Evolutionary conservation across 2,113 vertebrate genomes (phyloP).

Genomic region (Steatornis caripensis): DNA sequence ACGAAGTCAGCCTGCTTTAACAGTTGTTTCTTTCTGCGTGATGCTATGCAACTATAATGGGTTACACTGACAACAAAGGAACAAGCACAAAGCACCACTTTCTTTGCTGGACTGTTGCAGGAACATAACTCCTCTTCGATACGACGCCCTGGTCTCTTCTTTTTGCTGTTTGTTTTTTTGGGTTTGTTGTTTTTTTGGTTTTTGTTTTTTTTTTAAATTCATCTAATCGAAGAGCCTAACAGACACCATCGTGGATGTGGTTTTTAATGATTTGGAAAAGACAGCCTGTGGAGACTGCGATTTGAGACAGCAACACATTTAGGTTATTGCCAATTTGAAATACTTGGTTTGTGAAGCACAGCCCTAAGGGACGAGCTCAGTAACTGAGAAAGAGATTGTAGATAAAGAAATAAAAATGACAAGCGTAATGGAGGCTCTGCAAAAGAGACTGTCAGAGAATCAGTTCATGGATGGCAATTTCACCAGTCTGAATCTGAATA

Average conservation of each 20-base stretch:
- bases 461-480: conserved; percentile 78
- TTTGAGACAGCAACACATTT: conserved; percentile 71
- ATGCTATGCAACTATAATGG: conserved; percentile 72
- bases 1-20: conserved; percentile 68
- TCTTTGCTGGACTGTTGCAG: conserved; percentile 70
- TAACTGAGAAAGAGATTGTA: conserved; percentile 75
- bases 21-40: conserved; percentile 70
- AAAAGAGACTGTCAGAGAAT: conserved; percentile 76
- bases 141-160: conserved; percentile 18
- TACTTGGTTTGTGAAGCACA: conserved; percentile 75
- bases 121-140: conserved; percentile 59
- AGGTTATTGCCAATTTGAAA: conserved; percentile 80
- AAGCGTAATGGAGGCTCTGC: conserved; percentile 76
- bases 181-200: too few species aligned
- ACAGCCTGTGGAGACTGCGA: conserved; percentile 75
- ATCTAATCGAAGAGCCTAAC: conserved; percentile 62
- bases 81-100: conserved; percentile 66
- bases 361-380: conserved; percentile 77
- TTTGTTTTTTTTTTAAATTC: conserved; percentile 15
- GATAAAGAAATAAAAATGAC: conserved; percentile 86
- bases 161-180: neutral
- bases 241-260: conserved; percentile 69
- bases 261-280: conserved; percentile 75
- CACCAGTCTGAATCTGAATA: conserved; percentile 82
- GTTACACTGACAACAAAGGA: conserved; percentile 76